Evolutionary conservation across 2,888 invertebrate species (phyloP), one percentile per base, ranked within the genome.

Genomic region (Calameuta filiformis): DNA sequence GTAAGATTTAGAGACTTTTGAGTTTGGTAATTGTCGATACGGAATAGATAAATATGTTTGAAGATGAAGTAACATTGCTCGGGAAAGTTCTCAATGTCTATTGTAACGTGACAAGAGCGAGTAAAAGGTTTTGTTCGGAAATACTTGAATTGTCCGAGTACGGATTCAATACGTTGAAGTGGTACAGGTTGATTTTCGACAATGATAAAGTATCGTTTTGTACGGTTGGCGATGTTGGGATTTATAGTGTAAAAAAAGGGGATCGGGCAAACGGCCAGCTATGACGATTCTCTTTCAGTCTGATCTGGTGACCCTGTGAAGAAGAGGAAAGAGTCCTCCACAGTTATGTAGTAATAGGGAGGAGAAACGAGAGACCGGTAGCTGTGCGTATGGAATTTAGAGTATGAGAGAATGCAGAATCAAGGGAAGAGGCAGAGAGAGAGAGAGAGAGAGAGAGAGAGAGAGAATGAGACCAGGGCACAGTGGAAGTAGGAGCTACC

Each of bases 201-300:
- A 23, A 56, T 23, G 56, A 23, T 56, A 23, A 56, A 56, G 56
- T 9, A 56, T 56, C 23, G 23, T 23, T 56, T 56, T 23, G 6
- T 56, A 1, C 23, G 56, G 23, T 23, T 56, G 23, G 23, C 56
- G 56, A 56, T 23, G 56, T 56, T 56, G 56, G 23, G 81, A 78
- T 75, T 80, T 11, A 23, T 31, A 31, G 31, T 31, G 1, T 33
- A 31, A 78, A 79, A 79, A 77, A 75, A 75, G 73, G 77, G 79
- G 3, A 35, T 76, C 71, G 71, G 71, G 71, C 71, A 71, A 71
- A 33, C 4, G 31, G 71, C 71, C 71, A 71, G 71, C 71, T 9
- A 34, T 71, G 71, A 71, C 71, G 15, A 71, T 34, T 71, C 71
- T 34, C 31, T 71, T 33, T 31, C 71, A 34, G 71, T 31, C 4